Percentiles rank a stretch among this genome's conserved stretches.
Conservation (phyloP, 2,113 vertebrate species). For the Cacatua alba region DNA sequence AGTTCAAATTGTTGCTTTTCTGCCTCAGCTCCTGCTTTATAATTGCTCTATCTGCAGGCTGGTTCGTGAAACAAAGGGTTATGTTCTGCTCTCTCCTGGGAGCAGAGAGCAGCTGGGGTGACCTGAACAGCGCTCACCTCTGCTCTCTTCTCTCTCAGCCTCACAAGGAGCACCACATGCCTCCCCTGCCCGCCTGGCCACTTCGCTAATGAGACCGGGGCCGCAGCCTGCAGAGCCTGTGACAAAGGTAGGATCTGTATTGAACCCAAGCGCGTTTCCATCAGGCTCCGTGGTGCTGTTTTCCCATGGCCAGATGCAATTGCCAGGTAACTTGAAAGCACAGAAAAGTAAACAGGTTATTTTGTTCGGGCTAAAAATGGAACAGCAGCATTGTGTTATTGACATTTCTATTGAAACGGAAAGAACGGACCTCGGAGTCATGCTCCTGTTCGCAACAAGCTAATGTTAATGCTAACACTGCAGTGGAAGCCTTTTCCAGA, state of each 20-base stretch:
- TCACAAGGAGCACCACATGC: conserved; percentile 75
- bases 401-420: not conserved
- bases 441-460: not conserved
- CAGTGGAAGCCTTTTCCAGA: not conserved
- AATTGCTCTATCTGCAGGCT: not conserved
- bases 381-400: not conserved
- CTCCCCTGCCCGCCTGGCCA: conserved; percentile 78
- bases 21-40: not conserved
- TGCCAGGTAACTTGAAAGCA: not conserved
- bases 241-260: conserved; percentile 70
- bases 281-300: not conserved
- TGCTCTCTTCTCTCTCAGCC: conserved; percentile 61
- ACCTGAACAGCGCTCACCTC: not conserved
- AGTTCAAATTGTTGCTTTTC: not conserved
- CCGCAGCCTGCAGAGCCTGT: conserved; percentile 76
- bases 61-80: not conserved
- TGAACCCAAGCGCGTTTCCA: not conserved
- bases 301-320: not conserved
- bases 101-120: not conserved
- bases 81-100: not conserved
- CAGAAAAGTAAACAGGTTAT: not conserved
- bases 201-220: conserved; percentile 76
- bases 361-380: conserved; percentile 4
- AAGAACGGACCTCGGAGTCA: not conserved
- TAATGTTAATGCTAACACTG: not conserved